Evolutionary conservation across 2,113 vertebrate species (phyloP), one percentile per base, ranked within the genome.

Genomic region (Syngnathus scovelli): DNA sequence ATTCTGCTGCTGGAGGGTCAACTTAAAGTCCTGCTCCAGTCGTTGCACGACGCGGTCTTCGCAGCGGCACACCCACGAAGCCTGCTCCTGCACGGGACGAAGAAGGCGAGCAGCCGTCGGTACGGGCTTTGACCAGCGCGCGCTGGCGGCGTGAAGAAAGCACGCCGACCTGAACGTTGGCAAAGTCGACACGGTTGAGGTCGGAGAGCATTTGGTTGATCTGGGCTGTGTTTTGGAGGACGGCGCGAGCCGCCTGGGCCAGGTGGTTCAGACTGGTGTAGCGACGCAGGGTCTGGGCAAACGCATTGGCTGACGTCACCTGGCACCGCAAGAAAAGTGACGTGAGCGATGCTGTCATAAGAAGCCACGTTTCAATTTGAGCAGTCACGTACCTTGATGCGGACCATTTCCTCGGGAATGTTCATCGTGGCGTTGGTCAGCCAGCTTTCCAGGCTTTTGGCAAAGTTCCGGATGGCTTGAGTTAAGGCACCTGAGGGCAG

Each of bases 181-280:
- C 94, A 77, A 97, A 97, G 85, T 97, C 95, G 2, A 96, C 94
- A 0, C 95, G 91, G 84, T 97, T 96, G 78, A 96, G 93, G 80
- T 96, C 95, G 1, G 93, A 95, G 61, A 96, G 91, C 95, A 96
- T 96, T 90, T 96, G 94, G 88, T 92, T 96, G 85, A 96, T 96
- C 85, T 96, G 94, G 0, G 94, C 94, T 0, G 94, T 95, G 84
- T 96, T 96, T 90, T 96, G 94, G 55, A 96, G 91, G 62, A 96
- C 95, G 0, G 95, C 94, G 0, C 95, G 93, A 0, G 95, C 95
- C 0, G 95, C 95, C 87, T 96, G 95, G 1, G 95, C 95, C 56
- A 96, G 84, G 80, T 96, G 95, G 79, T 96, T 96, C 38, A 96
- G 89, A 48, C 94, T 95, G 1, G 95, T 96, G 87, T 96, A 96